These are phyloP conservation scores for Apamea anceps DNA, from an alignment of 2,888 invertebrate genomes.

Conservation along the genomic window DNA sequence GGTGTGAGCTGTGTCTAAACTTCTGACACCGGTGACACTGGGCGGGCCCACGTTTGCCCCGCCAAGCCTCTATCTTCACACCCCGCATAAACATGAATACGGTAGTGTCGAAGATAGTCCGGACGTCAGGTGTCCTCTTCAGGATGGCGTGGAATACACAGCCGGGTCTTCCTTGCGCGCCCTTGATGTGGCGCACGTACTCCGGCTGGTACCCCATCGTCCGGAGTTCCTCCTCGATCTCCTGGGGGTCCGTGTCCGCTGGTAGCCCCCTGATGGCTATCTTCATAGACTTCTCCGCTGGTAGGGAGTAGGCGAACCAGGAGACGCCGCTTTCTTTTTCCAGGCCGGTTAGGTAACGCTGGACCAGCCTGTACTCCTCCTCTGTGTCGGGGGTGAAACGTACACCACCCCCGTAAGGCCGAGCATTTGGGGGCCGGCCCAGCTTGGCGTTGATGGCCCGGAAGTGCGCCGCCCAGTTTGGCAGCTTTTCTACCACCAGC, in stretches of 20 bases:
- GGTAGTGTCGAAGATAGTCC: background rate
- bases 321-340: too few relatives aligned
- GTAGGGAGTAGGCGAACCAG: constrained; percentile 14
- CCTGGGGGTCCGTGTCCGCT: background rate
- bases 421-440: too few relatives aligned
- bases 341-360: too few relatives aligned
- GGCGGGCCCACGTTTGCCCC: background rate
- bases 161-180: constrained; percentile 3
- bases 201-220: background rate
- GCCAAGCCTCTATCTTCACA: background rate
- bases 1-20: background rate
- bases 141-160: constrained; percentile 21
- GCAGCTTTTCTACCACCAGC: too few relatives aligned
- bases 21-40: background rate
- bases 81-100: background rate
- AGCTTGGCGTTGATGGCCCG: too few relatives aligned
- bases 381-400: too few relatives aligned
- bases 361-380: too few relatives aligned
- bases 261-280: constrained; percentile 12
- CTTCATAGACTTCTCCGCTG: background rate
- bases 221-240: constrained; percentile 17
- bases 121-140: background rate
- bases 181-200: background rate
- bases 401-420: too few relatives aligned
- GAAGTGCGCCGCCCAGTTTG: too few relatives aligned